phyloP scores from a whole-genome alignment of 2,797 vertebrate genomes.

The Nannoperca obscura region DNA sequence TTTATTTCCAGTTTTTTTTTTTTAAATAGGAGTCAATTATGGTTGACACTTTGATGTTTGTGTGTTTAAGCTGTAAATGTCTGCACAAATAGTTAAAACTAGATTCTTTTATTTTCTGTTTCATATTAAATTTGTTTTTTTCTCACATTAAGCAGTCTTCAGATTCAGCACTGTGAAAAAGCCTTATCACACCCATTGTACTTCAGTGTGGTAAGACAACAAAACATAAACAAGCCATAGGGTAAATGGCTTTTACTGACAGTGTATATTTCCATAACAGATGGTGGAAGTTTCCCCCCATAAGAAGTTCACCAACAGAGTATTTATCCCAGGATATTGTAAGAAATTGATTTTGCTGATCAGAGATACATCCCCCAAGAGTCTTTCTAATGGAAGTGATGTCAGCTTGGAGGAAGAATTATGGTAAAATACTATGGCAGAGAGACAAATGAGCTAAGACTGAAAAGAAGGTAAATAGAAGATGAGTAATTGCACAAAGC shows the following conservation, averaged over 20 bases:
- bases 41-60: not conserved
- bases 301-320: conserved; percentile 22
- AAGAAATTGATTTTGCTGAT: conserved; percentile 60
- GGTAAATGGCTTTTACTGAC: not conserved
- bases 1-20: not conserved
- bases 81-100: not conserved
- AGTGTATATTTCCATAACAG: conserved; percentile 18
- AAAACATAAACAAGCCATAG: not conserved
- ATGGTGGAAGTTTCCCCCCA: conserved; percentile 25
- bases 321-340: conserved; percentile 48
- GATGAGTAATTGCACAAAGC: conserved; percentile 33
- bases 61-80: not conserved
- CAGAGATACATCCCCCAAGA: conserved; percentile 50
- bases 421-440: conserved; percentile 25
- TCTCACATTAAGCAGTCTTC: not conserved
- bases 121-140: not conserved
- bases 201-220: conserved; percentile 1
- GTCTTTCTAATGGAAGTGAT: conserved; percentile 44
- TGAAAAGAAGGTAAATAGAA: conserved; percentile 19
- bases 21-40: not conserved
- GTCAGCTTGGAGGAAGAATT: conserved; percentile 34
- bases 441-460: conserved; percentile 28
- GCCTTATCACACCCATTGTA: not conserved
- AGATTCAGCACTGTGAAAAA: conserved; percentile 20
- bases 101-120: not conserved